phyloP scores from a whole-genome alignment of 2,888 invertebrate genomes.

The Therioaphis trifolii region DNA sequence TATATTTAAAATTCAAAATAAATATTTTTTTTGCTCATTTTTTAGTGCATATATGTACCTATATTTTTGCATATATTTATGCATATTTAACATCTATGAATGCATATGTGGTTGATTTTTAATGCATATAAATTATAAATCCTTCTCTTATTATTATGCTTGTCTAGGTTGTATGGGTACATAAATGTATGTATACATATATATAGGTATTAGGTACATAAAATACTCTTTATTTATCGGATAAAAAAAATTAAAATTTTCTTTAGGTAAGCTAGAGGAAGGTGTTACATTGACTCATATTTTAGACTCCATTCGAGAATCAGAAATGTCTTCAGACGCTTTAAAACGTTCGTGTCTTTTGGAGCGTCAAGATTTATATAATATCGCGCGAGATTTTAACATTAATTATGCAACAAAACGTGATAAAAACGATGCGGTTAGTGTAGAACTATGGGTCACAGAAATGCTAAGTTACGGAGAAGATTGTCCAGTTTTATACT shows the following conservation, averaged over 20 bases:
- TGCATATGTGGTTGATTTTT: no score
- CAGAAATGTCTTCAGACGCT: background rate
- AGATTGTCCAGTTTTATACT: constrained; percentile 61
- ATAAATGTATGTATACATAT: no score
- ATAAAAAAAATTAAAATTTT: background rate
- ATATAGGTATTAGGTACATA: no score
- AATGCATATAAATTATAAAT: no score
- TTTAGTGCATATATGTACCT: no score
- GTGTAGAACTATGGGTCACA: constrained; percentile 65
- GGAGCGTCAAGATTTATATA: constrained; percentile 22
- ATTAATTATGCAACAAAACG: constrained; percentile 62
- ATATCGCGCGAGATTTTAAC: background rate
- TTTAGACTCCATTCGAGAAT: background rate
- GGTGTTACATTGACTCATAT: background rate
- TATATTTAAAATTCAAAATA: no score
- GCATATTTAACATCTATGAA: no score
- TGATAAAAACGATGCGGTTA: constrained; percentile 64
- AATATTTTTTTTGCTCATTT: no score
- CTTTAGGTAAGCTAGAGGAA: background rate
- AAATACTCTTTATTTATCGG: background rate
- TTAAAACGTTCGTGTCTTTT: constrained; percentile 12
- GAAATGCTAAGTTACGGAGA: constrained; percentile 62
- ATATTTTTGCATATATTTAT: no score
- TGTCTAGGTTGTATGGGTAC: no score
- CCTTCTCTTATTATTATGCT: no score